These are phyloP conservation scores for Sitodiplosis mosellana DNA, from an alignment of 1,140 invertebrate genomes.

Conservation along the genomic window DNA sequence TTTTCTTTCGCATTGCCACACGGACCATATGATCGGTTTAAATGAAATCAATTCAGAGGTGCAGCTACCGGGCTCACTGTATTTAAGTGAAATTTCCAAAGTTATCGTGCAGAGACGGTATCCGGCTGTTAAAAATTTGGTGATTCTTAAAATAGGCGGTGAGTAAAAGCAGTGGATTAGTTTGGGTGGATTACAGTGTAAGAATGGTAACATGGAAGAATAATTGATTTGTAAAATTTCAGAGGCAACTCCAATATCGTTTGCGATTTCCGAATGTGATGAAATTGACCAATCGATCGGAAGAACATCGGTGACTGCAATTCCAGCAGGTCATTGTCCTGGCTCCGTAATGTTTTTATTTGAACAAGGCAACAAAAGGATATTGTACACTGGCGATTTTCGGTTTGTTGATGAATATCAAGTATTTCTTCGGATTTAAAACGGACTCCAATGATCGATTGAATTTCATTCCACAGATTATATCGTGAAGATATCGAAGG, in stretches of 20 bases:
- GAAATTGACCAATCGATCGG: constrained; percentile 10
- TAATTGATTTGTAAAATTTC: constrained; percentile 8
- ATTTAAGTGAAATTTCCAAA: constrained; percentile 18
- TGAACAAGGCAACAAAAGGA: constrained; percentile 23
- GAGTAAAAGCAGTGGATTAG: too few relatives aligned
- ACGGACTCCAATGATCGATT: background rate
- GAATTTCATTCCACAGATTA: constrained; percentile 13
- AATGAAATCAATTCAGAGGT: constrained; percentile 6
- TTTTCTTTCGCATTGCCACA: constrained; percentile 47
- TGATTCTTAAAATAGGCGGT: constrained; percentile 6
- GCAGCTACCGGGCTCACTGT: constrained; percentile 8
- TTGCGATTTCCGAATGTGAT: constrained; percentile 5
- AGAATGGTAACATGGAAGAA: too few relatives aligned
- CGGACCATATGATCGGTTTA: constrained; percentile 45
- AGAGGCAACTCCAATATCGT: constrained; percentile 14
- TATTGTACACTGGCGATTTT: constrained; percentile 57
- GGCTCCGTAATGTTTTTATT: constrained; percentile 59
- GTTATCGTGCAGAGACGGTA: constrained; percentile 19
- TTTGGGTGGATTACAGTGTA: too few relatives aligned
- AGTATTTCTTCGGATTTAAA: background rate
- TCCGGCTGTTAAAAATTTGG: constrained; percentile 5
- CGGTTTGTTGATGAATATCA: constrained; percentile 15
- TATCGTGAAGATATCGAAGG: constrained; percentile 31
- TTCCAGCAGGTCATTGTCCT: constrained; percentile 50
- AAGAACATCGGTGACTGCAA: constrained; percentile 32